Evolutionary conservation across 2,888 invertebrate species (phyloP).

Genomic region (Baccha elongata): DNA sequence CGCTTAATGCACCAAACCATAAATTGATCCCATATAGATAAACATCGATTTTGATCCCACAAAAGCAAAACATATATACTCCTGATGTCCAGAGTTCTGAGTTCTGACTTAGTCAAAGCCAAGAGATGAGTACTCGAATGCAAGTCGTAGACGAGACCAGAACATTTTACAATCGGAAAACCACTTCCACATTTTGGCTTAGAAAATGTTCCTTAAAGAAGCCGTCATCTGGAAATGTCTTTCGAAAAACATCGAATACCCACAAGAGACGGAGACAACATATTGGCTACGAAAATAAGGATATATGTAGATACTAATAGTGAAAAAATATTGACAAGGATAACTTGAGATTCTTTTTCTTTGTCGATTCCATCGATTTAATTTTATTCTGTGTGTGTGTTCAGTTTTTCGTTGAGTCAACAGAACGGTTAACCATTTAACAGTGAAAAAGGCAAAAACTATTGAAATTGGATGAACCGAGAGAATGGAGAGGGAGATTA

Average conservation of each 20-base stretch:
- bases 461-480: slow-evolving; percentile 16
- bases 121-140: too few species aligned
- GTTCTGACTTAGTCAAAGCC: too few species aligned
- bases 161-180: too few species aligned
- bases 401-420: slow-evolving; percentile 1
- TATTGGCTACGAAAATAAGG: background rate
- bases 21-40: slow-evolving; percentile 37
- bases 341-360: background rate
- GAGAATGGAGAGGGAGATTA: background rate
- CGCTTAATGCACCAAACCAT: slow-evolving; percentile 46
- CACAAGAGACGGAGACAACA: background rate
- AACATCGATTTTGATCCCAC: slow-evolving; percentile 28
- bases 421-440: slow-evolving; percentile 34
- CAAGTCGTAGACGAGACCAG: too few species aligned
- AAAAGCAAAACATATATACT: too few species aligned
- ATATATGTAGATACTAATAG: slow-evolving; percentile 18
- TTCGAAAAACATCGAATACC: background rate
- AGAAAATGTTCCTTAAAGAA: slow-evolving; percentile 2
- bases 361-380: slow-evolving; percentile 13
- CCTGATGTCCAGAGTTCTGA: too few species aligned
- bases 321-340: slow-evolving; percentile 32
- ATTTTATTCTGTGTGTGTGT: background rate
- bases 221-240: slow-evolving; percentile 45
- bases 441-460: slow-evolving; percentile 5
- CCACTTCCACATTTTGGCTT: slow-evolving; percentile 8